A percentile compares a stretch with the other conserved stretches of the same genome.
These are phyloP conservation scores for Cyclura pinguis DNA, from an alignment of 2,797 vertebrate genomes.

Conservation along the genomic window DNA sequence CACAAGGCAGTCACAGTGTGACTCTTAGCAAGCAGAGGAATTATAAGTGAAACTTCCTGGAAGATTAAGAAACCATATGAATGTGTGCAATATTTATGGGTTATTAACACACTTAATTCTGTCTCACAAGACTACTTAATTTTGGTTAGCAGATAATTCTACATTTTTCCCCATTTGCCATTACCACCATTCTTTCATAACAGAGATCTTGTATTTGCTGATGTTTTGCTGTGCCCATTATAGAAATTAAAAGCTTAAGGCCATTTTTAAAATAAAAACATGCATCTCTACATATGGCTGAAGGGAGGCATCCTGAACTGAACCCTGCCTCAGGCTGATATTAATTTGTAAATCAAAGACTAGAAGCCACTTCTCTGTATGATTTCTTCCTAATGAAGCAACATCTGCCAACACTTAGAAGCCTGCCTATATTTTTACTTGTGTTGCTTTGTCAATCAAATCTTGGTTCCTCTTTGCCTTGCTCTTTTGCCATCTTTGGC, in stretches of 20 bases:
- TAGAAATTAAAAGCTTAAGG: neutral
- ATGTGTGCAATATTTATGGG: neutral
- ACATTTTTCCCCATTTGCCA: neutral
- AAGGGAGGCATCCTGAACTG: neutral
- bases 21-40: neutral
- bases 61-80: neutral
- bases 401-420: neutral
- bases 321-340: neutral
- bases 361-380: neutral
- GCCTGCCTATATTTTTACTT: neutral
- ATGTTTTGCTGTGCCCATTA: neutral
- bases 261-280: neutral
- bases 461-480: slow-evolving; percentile 24
- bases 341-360: neutral
- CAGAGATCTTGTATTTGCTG: neutral
- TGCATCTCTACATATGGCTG: neutral
- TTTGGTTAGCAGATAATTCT: neutral
- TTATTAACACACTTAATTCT: neutral
- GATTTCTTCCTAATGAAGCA: neutral
- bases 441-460: slow-evolving; percentile 2
- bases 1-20: neutral
- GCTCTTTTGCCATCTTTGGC: slow-evolving; percentile 9
- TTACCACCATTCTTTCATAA: neutral
- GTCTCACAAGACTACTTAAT: neutral
- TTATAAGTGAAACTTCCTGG: neutral